Base-by-base conservation (phyloP, 2,888 invertebrate genomes). In the Brachypalpus laphriformis region DNA sequence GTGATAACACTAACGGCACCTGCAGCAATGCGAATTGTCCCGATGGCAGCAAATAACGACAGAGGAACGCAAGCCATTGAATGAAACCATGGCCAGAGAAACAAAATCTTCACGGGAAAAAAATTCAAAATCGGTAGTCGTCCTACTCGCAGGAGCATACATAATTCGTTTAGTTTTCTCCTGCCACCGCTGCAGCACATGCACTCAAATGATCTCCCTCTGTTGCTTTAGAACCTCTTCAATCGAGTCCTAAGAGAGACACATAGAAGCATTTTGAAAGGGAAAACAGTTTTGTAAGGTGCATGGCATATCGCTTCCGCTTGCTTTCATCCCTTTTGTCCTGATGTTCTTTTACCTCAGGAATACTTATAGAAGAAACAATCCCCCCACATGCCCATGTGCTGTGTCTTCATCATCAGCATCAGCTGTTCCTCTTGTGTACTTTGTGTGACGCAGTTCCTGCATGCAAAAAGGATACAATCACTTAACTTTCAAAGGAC, bases 81-180 rank as follows among this genome's bases (percentile, higher is more conserved):
- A 37, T 18, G 49, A n/a, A n/a, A n/a, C n/a, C n/a, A n/a, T n/a
- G 40, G 59, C n/a, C 49, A 66, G 42, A 51, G 47, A 14, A 57
- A 56, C 34, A 25, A 49, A 57, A 72, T 40, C 63, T 72, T 4
- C 76, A 76, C 5, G 8, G 20, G 7, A 57, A 66, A 80, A 59
- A 25, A 40, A 65, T 65, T 72, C 72, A 57, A 78, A 78, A 78
- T 65, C 57, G 56, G 47, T 71, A 37, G 37, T 57, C 20, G 47
- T 20, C 34, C 22, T 34, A 49, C 42, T 37, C 57, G 63, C 42
- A 63, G 37, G 42, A 76, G 77, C 59, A 14, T 28, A 66, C 61
- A 66, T 74, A 81, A 80, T 75, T 70, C 83, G 74, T 57, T 80
- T 81, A 75, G 56, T n/a, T n/a, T n/a, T n/a, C n/a, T n/a, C n/a